A percentile compares a stretch with the other conserved stretches of the same genome.
phyloP scores from a whole-genome alignment of 2,888 invertebrate species.

The Leuctra nigra region DNA sequence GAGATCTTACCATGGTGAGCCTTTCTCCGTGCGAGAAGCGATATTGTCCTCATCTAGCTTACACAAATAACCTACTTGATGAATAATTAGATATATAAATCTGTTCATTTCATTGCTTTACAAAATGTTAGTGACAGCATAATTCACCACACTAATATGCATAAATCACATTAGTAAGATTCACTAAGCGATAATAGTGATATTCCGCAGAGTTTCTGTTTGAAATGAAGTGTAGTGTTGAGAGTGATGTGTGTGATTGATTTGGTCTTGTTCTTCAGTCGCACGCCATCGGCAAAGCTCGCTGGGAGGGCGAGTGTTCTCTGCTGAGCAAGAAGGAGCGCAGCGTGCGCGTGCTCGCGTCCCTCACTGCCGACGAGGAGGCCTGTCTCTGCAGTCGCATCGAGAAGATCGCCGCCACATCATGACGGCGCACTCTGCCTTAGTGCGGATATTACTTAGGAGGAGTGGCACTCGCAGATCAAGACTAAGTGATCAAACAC shows the following conservation, averaged over 20 bases:
- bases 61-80: no score
- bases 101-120: no score
- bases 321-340: slow-evolving; percentile 37
- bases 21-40: neutral
- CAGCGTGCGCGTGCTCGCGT: slow-evolving; percentile 24
- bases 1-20: slow-evolving; percentile 69
- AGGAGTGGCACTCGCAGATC: no score
- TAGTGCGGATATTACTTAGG: slow-evolving; percentile 18
- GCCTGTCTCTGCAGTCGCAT: slow-evolving; percentile 35
- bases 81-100: no score
- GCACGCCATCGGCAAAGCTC: slow-evolving; percentile 62
- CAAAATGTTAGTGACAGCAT: no score
- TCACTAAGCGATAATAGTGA: no score
- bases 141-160: neutral
- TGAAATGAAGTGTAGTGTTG: no score
- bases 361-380: slow-evolving; percentile 39
- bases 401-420: slow-evolving; percentile 40
- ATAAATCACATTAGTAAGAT: no score
- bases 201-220: no score
- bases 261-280: no score
- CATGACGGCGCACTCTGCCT: slow-evolving; percentile 34
- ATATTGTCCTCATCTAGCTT: no score
- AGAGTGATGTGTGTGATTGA: no score
- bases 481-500: neutral
- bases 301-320: slow-evolving; percentile 62